Conservation (phyloP, 2,113 vertebrate genomes). For the Chlamydotis undulata region DNA sequence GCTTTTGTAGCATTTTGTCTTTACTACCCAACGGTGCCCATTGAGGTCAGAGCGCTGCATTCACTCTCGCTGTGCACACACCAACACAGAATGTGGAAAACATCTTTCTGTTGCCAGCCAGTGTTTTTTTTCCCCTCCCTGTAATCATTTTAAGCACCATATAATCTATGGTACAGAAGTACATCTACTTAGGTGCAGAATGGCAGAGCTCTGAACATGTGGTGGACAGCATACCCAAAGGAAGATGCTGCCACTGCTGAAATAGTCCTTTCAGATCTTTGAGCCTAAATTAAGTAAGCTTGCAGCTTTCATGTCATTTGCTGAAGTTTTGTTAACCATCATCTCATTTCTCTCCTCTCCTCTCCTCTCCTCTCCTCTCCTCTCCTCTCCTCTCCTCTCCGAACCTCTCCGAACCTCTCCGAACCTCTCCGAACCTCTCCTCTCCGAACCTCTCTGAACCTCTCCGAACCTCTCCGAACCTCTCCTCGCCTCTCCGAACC, state of each 20-base stretch:
- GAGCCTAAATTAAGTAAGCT: not conserved
- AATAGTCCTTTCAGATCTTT: not conserved
- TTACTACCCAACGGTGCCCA: not conserved
- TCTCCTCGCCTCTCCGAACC: no score
- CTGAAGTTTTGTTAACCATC: not conserved
- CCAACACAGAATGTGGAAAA: not conserved
- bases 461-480: no score
- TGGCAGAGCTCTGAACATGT: not conserved
- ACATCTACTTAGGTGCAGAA: not conserved
- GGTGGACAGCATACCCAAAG: not conserved
- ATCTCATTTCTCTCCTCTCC: not conserved
- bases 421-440: no score
- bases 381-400: no score
- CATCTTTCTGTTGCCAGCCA: not conserved
- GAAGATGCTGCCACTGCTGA: not conserved
- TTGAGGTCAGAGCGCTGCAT: fast-evolving
- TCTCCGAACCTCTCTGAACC: no score
- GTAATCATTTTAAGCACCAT: not conserved
- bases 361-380: no score
- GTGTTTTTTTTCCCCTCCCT: not conserved
- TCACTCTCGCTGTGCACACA: not conserved
- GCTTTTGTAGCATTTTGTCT: not conserved
- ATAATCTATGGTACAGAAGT: not conserved
- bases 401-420: no score
- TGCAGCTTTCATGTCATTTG: not conserved